A percentile compares a stretch with the other conserved stretches of the same genome.
Conservation (phyloP, 2,888 invertebrate species). For the Orchestes rusci region DNA sequence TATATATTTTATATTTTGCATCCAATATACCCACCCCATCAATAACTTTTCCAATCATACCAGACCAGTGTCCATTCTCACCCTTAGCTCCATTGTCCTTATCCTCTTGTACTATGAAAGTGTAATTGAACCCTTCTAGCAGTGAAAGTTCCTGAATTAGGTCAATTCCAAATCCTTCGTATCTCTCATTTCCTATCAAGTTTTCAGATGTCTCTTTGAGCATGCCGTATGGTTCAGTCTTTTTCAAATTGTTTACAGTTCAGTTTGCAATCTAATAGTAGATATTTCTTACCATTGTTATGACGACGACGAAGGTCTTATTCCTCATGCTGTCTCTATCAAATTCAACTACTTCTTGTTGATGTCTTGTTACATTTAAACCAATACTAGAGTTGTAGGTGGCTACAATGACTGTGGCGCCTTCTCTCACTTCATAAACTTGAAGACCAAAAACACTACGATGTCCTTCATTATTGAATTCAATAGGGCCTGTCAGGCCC, state of each 20-base stretch:
- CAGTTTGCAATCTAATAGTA: too few species aligned
- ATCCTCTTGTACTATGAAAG: slow-evolving; percentile 44
- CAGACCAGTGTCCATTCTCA: slow-evolving; percentile 55
- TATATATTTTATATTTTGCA: too few species aligned
- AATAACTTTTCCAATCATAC: slow-evolving; percentile 58
- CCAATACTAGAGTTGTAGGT: slow-evolving; percentile 39
- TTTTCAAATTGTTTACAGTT: too few species aligned
- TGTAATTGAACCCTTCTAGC: slow-evolving; percentile 53
- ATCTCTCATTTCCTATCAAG: slow-evolving; percentile 50
- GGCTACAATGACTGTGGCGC: slow-evolving; percentile 40
- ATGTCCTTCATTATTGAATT: slow-evolving; percentile 42
- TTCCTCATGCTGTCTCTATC: slow-evolving; percentile 59
- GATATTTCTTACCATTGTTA: slow-evolving; percentile 59
- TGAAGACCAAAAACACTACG: slow-evolving; percentile 42
- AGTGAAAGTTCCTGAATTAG: slow-evolving; percentile 53
- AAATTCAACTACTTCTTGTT: slow-evolving; percentile 37
- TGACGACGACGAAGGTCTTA: slow-evolving; percentile 63
- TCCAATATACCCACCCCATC: slow-evolving; percentile 40
- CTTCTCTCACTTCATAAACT: slow-evolving; percentile 41
- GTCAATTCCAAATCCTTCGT: slow-evolving; percentile 59
- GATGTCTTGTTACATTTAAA: slow-evolving; percentile 42
- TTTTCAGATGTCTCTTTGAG: slow-evolving; percentile 43
- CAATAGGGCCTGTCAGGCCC: slow-evolving; percentile 42
- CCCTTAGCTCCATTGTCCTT: slow-evolving; percentile 41
- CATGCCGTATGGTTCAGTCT: slow-evolving; percentile 64